Conservation (phyloP, 1,140 invertebrate species). For the Scaptomyza pallida region DNA sequence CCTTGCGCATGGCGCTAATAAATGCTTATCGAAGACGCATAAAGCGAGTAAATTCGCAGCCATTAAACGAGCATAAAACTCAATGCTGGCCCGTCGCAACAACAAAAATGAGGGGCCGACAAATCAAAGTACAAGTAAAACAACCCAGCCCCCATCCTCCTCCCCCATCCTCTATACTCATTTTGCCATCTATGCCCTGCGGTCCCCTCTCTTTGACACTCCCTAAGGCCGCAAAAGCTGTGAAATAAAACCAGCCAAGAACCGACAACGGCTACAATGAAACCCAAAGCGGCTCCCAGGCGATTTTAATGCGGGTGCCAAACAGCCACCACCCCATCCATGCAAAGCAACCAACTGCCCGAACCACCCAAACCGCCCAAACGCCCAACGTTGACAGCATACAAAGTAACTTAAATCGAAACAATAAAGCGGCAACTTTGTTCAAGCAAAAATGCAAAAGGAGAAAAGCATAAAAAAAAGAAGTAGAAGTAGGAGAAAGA, state of each 20-base stretch:
- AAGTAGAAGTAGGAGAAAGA: too few relatives aligned
- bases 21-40: constrained; percentile 81
- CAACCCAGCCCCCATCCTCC: constrained; percentile 11
- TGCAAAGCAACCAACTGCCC: neutral
- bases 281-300: constrained; percentile 79
- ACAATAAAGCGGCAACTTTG: constrained; percentile 83
- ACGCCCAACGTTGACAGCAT: constrained; percentile 77
- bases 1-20: constrained; percentile 70
- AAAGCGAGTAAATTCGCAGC: constrained; percentile 81
- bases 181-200: neutral
- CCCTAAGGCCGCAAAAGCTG: constrained; percentile 50
- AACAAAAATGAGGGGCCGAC: constrained; percentile 59
- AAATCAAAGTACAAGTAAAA: constrained; percentile 78
- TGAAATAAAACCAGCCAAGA: constrained; percentile 75
- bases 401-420: constrained; percentile 84
- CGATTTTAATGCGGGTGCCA: constrained; percentile 71
- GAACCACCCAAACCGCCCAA: constrained; percentile 9
- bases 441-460: constrained; percentile 69
- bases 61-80: constrained; percentile 81
- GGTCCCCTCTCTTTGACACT: constrained; percentile 15
- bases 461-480: constrained; percentile 59
- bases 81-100: constrained; percentile 35
- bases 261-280: constrained; percentile 62
- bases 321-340: constrained; percentile 1
- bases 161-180: neutral